These are phyloP conservation scores for Diorhabda carinulata DNA, from an alignment of 1,140 invertebrate species.

Conservation along the genomic window DNA sequence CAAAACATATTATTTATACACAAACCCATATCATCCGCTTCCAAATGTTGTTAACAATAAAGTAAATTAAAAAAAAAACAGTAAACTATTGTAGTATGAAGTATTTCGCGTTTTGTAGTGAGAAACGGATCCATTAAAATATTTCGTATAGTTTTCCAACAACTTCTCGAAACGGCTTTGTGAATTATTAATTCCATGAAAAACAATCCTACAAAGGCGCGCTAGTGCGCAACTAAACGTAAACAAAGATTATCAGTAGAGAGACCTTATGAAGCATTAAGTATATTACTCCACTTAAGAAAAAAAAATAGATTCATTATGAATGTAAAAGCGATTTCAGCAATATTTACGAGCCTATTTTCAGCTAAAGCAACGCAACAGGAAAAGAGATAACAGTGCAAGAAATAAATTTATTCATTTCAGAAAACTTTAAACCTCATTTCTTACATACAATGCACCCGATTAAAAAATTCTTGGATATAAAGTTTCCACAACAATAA, in stretches of 20 bases:
- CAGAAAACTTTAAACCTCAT: slow-evolving; percentile 21
- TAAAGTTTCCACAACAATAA: slow-evolving; percentile 18
- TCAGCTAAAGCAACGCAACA: slow-evolving; percentile 22
- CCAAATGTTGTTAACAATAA: no score
- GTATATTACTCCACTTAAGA: slow-evolving; percentile 11
- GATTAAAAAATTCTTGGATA: slow-evolving; percentile 26
- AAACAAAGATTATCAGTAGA: slow-evolving; percentile 11
- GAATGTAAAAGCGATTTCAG: slow-evolving; percentile 20
- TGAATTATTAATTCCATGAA: background rate
- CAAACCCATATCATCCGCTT: no score
- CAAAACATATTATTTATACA: no score
- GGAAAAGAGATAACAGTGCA: slow-evolving; percentile 22
- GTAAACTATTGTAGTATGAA: no score
- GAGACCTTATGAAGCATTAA: slow-evolving; percentile 14
- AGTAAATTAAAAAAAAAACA: no score
- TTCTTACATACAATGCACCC: slow-evolving; percentile 20
- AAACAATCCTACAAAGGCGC: background rate
- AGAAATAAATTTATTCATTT: slow-evolving; percentile 23
- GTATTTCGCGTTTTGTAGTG: no score
- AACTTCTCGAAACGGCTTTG: background rate
- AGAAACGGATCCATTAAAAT: no score
- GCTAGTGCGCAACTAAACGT: slow-evolving; percentile 1
- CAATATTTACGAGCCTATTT: slow-evolving; percentile 18
- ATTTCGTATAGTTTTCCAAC: background rate
- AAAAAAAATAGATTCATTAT: slow-evolving; percentile 18